Base-by-base conservation (phyloP, 2,113 vertebrate genomes). In the Nycticryphes semicollaris region DNA sequence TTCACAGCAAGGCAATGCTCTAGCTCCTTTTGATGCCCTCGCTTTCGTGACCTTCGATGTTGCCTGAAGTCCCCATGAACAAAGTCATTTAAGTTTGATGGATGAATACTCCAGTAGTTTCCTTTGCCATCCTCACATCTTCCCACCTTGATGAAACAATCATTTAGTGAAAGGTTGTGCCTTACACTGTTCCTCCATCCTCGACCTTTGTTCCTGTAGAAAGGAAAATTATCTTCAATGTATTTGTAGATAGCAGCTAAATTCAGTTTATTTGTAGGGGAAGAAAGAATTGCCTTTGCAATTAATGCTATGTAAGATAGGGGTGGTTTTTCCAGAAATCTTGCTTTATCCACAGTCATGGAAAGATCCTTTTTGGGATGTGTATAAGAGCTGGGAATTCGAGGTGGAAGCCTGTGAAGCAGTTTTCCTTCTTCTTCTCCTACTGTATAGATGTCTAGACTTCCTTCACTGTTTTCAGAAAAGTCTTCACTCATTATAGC, bases 251-350 rank as follows among this genome's bases (percentile, higher is more conserved):
- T 98, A 76, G 97, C 97, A 30, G 93, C 95, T 91, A 98, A 96
- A 94, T 98, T 98, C 81, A 97, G 87, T 66, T 98, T 97, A 89
- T 97, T 95, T 56, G 78, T 68, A 31, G 97, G 94, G 14, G 97
- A 98, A 54, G 96, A 97, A 74, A 98, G 93, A 93, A 98, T 98
- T 12, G 96, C 97, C 41, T 98, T 98, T 90, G 95, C 96, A 70
- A 98, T 98, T 83, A 98, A 96, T 56, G 95, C 96, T 77, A 98
- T 96, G 45, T 98, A 98, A 54, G 97, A 98, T 21, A 97, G 93
- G 4, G 90, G 87, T 39, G 96, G 96, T 57, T 98, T 98, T 83
- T 95, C 89, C 70, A 62, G 53, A 85, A 93, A 27, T 76, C 69
- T 80, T 85, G 43, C 20, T 84, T 93, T 79, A 45, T 93, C 74